Base-by-base conservation (phyloP, 2,888 invertebrate genomes). In the Calephelis perditalis region DNA sequence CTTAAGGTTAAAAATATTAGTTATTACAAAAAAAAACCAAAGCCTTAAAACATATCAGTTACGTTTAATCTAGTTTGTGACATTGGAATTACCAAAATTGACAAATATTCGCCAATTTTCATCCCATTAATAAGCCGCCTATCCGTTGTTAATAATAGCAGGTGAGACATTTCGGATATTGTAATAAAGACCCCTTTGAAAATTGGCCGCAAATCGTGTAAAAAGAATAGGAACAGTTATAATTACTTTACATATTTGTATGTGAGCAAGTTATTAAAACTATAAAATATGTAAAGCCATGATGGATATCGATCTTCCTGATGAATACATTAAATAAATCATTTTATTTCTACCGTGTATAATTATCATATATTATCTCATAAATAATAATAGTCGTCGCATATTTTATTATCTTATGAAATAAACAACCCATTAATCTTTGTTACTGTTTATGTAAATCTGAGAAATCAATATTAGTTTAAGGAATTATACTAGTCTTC, bases 291-390 rank as follows among this genome's bases (percentile, higher is more conserved):
- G 49, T 49, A 49, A 49, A 8, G 26, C 5, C 49, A 10, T 15
- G 49, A 49, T 26, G 26, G 15, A 49, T 35, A 26, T 26, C 26
- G 49, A 26, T 26, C 49, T 35, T 52, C 26, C 26, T 52, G 35
- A 52, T 11, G 49, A 52, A 15, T 52, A 52, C 26, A 52, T 52
- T 52, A 52, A 35, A 52, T 26, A 52, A 52, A 52, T 52, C 35
- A 52, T 52, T 35, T 26, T 49, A 49, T 49, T 26, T 49, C 26
- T 26, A 9, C 5, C 49, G 49, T 26, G 26, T 49, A 49, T 49
- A 49, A 49, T 49, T 49, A 49, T 49, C 5, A 49, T 49, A 49
- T 26, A 15, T 49, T 49, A 8, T n/a, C 47, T 47, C 12, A 15
- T 47, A 47, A 49, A 49, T 49, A 26, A 49, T 49, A 8, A 26